Base-by-base conservation (phyloP, 2,888 invertebrate genomes). In the Ectemnius continuus region DNA sequence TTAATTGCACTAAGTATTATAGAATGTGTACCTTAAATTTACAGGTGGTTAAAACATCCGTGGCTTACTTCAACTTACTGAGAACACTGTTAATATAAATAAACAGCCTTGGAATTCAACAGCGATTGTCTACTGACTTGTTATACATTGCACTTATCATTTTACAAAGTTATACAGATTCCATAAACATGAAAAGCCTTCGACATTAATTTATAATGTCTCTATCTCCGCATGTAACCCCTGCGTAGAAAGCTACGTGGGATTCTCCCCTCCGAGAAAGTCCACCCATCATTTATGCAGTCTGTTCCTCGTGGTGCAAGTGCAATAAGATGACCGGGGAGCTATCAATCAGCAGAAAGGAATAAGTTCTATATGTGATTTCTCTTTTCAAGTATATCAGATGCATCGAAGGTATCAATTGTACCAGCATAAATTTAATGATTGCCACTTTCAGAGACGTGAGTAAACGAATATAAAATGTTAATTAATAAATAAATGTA, bases 381-480 rank as follows among this genome's bases (percentile, higher is more conserved):
- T 20, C 26, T 14, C 0, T 16, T 59, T 20, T 23, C 52, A 52
- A 16, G 0, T 52, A 14, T 16, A 20, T 20, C 1, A 20, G 20
- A 20, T 20, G 20, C 20, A 20, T 2, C 1, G 20, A 20, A 20
- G 2, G 20, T 20, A 58, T 58, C 26, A 14, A 14, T 0, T 23
- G 13, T 11, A 36, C 1, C 36, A 1, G 8, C 11, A 36, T 36
- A 4, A 8, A 1, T 36, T 6, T 6, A 11, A 36, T 4, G 8
- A 36, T 36, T 4, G 72, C 52, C 28, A 85, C 80, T 59, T 88
- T 88, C 69, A 78, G 77, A 11, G 70, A 23, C 23, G 23, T 23
- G 3, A 23, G 23, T 23, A 23, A 23, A 23, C 28, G 28, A 5
- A 28, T 5, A 28, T 8, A 8, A 48, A 48, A 13, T 8, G 3